Evolutionary conservation across 2,797 vertebrate genomes (phyloP).

Genomic region (Iguana delicatissima): DNA sequence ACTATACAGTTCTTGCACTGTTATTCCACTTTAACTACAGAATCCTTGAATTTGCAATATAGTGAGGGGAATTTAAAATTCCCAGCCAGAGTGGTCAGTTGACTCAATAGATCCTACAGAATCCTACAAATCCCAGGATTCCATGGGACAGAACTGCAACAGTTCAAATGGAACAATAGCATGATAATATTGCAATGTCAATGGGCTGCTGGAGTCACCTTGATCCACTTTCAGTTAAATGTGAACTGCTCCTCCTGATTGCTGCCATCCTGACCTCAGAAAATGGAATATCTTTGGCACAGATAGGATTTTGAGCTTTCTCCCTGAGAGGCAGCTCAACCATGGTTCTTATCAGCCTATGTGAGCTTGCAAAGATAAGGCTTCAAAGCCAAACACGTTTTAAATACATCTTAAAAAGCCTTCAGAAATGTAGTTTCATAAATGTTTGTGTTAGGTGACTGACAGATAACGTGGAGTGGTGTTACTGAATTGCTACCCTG

Average conservation of each 20-base stretch:
- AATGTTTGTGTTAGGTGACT: constrained; percentile 91
- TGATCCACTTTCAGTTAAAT: background rate
- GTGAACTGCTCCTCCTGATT: background rate
- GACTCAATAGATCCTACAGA: no score
- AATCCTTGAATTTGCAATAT: no score
- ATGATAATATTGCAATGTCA: no score
- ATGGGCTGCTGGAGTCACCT: background rate
- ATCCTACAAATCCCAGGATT: no score
- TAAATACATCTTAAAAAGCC: constrained; percentile 86
- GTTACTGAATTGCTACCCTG: constrained; percentile 60
- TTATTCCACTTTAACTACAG: no score
- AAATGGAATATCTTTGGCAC: constrained; percentile 36
- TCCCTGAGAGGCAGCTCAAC: constrained; percentile 55
- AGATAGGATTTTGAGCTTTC: background rate
- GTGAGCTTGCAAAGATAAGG: constrained; percentile 86
- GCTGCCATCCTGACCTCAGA: constrained; percentile 40
- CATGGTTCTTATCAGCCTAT: constrained; percentile 63
- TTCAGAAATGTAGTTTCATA: constrained; percentile 87
- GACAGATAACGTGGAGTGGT: constrained; percentile 80
- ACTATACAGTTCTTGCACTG: no score
- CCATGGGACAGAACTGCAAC: no score
- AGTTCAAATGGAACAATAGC: no score
- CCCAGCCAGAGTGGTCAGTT: no score
- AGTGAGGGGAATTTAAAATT: no score
- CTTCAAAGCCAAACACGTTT: constrained; percentile 89